Evolutionary conservation across 2,888 invertebrate species (phyloP), one percentile per base, ranked within the genome.

Genomic region (Mycalesis mineus): DNA sequence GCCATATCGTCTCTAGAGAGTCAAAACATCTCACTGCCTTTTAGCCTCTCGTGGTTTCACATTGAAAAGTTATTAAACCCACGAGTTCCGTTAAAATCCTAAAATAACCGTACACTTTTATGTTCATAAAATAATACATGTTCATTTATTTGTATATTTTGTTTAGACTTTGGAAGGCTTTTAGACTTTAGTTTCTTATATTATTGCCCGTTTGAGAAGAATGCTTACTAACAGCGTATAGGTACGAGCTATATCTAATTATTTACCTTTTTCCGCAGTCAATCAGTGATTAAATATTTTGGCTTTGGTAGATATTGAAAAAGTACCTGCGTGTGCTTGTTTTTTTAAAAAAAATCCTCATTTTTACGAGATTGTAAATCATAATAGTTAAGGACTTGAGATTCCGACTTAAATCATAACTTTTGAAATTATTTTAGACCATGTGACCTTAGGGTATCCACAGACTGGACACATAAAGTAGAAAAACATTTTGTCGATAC

Each of bases 51-150:
- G 48, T 29, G 58, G 49, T 58, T 58, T 58, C 52, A 40, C 15
- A 42, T 52, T 47, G 29, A 58, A 58, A 60, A 60, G 57, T 60
- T 60, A 51, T 55, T 22, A 7, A 44, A 22, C 36, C 8, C 11
- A n/a, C 29, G 29, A 28, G 28, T 29, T 44, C 7, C 4, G 44
- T 28, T 44, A n/a, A n/a, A 36, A 29, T 28, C 28, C 31, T 11
- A 7, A 45, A 45, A 45, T 14, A 39, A 39, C 39, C 6, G 39
- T 39, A n/a, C 2, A 39, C 7, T 39, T 14, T 13, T 1, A 14
- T 39, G 2, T 39, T n/a, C 14, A 14, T 14, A n/a, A 5, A 6
- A 14, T 14, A 14, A 36, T 11, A 9, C 9, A 33, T 6, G 9
- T 36, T 22, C 5, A 22, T 22, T 22, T 22, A 22, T 22, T 22